These are phyloP conservation scores for Delia radicum DNA, from an alignment of 1,140 invertebrate genomes.

Conservation along the genomic window DNA sequence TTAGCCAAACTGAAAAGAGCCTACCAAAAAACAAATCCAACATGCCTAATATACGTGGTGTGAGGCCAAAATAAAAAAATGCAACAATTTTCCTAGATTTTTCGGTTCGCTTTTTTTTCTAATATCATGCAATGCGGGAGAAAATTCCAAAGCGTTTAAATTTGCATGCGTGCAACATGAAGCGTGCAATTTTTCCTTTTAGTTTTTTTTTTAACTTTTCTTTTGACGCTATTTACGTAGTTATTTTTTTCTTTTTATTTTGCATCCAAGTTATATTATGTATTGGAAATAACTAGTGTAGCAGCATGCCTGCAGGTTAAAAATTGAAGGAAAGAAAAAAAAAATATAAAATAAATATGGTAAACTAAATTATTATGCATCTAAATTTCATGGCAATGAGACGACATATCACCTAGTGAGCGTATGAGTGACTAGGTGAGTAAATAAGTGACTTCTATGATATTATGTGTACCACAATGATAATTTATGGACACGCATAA, in stretches of 20 bases:
- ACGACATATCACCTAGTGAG: constrained; percentile 23
- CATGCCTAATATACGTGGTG: background rate
- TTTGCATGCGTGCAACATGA: constrained; percentile 23
- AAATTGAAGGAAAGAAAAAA: background rate
- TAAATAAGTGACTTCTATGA: constrained; percentile 22
- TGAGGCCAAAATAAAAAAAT: background rate
- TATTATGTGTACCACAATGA: background rate
- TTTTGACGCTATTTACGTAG: background rate
- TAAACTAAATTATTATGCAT: background rate
- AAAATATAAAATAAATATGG: background rate
- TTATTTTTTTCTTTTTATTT: background rate
- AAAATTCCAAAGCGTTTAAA: constrained; percentile 24
- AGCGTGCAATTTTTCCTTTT: constrained; percentile 15
- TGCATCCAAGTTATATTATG: background rate
- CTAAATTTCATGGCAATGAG: constrained; percentile 20
- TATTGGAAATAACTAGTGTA: background rate
- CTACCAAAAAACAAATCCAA: background rate
- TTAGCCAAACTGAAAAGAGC: background rate
- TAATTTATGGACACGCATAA: constrained; percentile 23
- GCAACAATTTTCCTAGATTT: background rate
- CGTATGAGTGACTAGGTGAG: constrained; percentile 20
- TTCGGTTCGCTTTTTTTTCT: background rate
- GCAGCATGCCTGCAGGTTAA: constrained; percentile 14
- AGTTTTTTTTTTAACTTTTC: background rate
- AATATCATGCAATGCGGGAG: constrained; percentile 21